Evolutionary conservation across 2,888 invertebrate genomes (phyloP), one percentile per base, ranked within the genome.

Genomic region (Eupeodes luniger): DNA sequence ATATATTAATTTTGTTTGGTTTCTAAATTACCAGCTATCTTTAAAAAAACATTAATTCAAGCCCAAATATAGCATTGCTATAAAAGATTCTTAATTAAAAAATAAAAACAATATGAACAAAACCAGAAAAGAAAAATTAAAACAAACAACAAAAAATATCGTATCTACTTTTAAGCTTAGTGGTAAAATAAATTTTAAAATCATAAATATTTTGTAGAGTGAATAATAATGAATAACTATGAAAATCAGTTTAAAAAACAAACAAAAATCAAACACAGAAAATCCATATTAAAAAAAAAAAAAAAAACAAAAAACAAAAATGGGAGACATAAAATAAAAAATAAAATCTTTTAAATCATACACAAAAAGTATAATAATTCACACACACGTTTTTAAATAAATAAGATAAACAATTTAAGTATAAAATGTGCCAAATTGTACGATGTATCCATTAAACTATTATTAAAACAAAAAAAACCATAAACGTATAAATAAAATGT

Each of bases 401-500:
- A 57, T 77, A 85, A 75, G 84, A 88, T 81, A 90, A 89, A 90
- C 90, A 80, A 62, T 87, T 72, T 83, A 87, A 84, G 84, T 80
- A 70, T 70, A 91, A 92, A 92, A 92, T 93, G 93, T 93, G 93
- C 93, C 93, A 93, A 93, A 93, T 93, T 93, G 92, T 93, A 93
- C 91, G 92, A 92, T 92, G 92, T 91, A 85, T 91, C 90, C 92
- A 92, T 91, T 92, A 90, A 91, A 78, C 81, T 85, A 85, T 92
- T 92, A 89, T 91, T 90, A 88, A 91, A 79, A 40, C 74, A 62
- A 74, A 82, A 81, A 66, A 89, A 89, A 89, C 90, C 85, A 66
- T 59, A 77, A 83, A 90, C 91, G 90, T 59, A 59, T 57, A 72
- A 55, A 69, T 36, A 69, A 27, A 27, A 81, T 67, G 67, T 79